phyloP scores from a whole-genome alignment of 2,113 vertebrate genomes.

The Limanda limanda region DNA sequence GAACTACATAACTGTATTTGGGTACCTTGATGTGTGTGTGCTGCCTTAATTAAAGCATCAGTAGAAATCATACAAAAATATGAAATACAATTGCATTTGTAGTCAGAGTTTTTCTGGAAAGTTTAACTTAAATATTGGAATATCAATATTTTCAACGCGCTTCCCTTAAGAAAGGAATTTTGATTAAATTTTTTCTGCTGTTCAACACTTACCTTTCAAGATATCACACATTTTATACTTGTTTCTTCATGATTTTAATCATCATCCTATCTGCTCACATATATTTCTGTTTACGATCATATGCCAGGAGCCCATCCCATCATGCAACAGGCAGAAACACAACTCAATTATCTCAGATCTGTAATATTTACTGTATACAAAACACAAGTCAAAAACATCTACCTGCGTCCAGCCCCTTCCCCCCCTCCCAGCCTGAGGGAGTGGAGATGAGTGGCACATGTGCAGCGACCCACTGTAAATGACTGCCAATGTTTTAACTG shows the following conservation, averaged over 20 bases:
- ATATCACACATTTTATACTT: background rate
- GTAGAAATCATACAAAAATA: background rate
- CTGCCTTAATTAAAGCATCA: background rate
- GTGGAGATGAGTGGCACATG: conserved; percentile 74
- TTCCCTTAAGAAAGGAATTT: background rate
- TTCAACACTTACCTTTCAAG: background rate
- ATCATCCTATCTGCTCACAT: background rate
- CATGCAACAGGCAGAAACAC: background rate
- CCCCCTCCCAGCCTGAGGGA: conserved; percentile 32
- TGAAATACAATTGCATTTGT: background rate
- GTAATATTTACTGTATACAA: conserved; percentile 20
- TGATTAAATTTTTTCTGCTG: no score
- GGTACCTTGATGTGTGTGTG: background rate
- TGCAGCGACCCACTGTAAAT: conserved; percentile 95
- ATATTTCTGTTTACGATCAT: background rate
- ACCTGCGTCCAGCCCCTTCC: background rate
- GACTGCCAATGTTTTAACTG: conserved; percentile 99
- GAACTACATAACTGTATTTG: background rate
- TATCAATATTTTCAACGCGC: background rate
- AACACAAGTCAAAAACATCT: conserved; percentile 23
- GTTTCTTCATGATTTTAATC: conserved; percentile 1
- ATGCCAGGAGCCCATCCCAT: background rate
- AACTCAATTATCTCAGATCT: background rate
- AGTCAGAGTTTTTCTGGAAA: background rate
- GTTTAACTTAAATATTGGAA: background rate